Evolutionary conservation across 2,888 invertebrate species (phyloP), one percentile per base, ranked within the genome.

Genomic region (Macropis europaea): DNA sequence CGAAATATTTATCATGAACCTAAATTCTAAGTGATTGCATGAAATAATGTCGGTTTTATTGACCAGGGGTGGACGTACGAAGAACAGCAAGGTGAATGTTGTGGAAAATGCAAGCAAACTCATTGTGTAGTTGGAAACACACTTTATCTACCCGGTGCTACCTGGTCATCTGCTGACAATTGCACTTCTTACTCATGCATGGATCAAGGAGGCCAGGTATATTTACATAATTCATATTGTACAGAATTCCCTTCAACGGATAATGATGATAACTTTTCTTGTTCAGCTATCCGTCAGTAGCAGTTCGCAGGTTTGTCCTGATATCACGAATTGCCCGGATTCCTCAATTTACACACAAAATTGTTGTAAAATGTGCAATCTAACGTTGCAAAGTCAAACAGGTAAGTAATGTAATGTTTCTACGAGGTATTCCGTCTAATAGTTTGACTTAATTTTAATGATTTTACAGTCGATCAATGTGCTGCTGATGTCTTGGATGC

Each of bases 351-450:
- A 93, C 81, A 88, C 90, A 11, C 93, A 93, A 24, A 94, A 94
- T 50, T 96, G 96, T 87, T 96, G 96, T 81, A 90, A 92, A 28
- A 88, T 91, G 47, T 96, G 96, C 86, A 92, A 92, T 72, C 83
- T 91, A 22, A 92, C 92, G 1, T 86, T 92, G 0, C 81, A 88
- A 6, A 82, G 91, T 3, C 90, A 91, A 73, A 66, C 50, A n/a
- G 90, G 93, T 93, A 87, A 87, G 71, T 19, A 53, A 48, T 28
- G 3, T 57, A 42, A 11, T 38, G 30, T 47, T 6, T n/a, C n/a
- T n/a, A n/a, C n/a, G n/a, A n/a, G n/a, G n/a, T n/a, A n/a, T n/a
- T n/a, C n/a, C n/a, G n/a, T n/a, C n/a, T n/a, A n/a, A n/a, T n/a
- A n/a, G n/a, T n/a, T n/a, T n/a, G n/a, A n/a, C n/a, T n/a, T n/a